Conservation (phyloP, 1,140 invertebrate species). For the Ips nitidus region DNA sequence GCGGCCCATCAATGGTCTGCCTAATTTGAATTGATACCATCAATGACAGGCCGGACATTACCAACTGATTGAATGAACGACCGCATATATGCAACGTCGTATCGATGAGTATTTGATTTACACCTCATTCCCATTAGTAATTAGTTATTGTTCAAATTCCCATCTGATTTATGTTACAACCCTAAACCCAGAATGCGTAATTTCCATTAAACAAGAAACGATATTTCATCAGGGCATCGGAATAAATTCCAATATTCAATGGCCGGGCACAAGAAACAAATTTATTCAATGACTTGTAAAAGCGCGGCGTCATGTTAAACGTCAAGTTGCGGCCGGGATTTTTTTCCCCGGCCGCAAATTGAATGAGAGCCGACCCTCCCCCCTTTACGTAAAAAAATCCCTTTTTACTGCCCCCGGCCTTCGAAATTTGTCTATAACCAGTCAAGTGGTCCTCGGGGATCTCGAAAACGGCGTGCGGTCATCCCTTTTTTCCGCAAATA, state of each 20-base stretch:
- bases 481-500: conserved; percentile 37
- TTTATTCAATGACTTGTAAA: conserved; percentile 40
- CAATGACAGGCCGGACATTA: conserved; percentile 29
- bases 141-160: conserved; percentile 16
- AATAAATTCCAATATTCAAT: conserved; percentile 22
- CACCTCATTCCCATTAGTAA: conserved; percentile 7
- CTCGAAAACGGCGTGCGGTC: conserved; percentile 25
- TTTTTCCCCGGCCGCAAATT: conserved; percentile 25
- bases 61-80: conserved; percentile 25
- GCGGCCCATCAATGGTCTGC: conserved; percentile 22
- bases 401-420: conserved; percentile 27
- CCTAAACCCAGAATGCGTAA: background rate
- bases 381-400: conserved; percentile 21
- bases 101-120: conserved; percentile 27
- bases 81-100: background rate
- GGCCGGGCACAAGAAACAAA: conserved; percentile 30
- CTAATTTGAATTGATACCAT: conserved; percentile 34
- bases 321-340: conserved; percentile 31
- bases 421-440: conserved; percentile 34
- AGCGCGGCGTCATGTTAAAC: conserved; percentile 34
- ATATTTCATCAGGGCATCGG: background rate
- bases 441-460: conserved; percentile 36
- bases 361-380: conserved; percentile 22
- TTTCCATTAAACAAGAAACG: background rate
- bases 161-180: conserved; percentile 8